phyloP scores from a whole-genome alignment of 2,113 vertebrate genomes.

The Lipophrys pholis region DNA sequence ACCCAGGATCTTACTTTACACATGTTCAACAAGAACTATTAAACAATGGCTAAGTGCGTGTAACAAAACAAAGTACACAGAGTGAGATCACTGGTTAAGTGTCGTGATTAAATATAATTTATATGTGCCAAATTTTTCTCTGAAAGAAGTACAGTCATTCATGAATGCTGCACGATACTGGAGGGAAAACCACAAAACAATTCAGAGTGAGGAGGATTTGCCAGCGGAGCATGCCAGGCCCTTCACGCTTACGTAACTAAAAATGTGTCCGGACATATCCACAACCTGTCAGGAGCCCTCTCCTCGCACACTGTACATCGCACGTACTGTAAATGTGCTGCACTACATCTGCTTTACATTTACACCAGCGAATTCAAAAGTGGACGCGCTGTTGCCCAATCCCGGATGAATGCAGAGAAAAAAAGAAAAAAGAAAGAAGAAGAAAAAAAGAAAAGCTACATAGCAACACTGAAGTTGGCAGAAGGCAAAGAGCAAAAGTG shows the following conservation, averaged over 20 bases:
- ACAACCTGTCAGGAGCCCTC: slow-evolving; percentile 50
- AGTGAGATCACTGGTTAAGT: neutral
- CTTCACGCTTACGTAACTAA: slow-evolving; percentile 62
- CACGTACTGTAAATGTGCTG: slow-evolving; percentile 28
- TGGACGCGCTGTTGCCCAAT: slow-evolving; percentile 26
- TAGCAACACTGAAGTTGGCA: neutral
- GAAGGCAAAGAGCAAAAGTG: neutral
- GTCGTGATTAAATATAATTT: no score
- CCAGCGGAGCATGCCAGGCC: slow-evolving; percentile 36
- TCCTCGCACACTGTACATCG: slow-evolving; percentile 20
- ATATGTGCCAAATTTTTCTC: no score
- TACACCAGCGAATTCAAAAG: slow-evolving; percentile 8
- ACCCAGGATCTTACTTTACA: slow-evolving; percentile 18
- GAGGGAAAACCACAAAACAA: no score
- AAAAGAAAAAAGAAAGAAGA: neutral
- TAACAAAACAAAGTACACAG: neutral
- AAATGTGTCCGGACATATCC: slow-evolving; percentile 77
- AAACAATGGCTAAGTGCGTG: neutral
- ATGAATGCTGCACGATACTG: no score
- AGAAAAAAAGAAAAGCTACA: neutral
- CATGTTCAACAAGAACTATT: neutral
- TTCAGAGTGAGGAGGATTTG: slow-evolving; percentile 34
- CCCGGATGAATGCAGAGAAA: no score
- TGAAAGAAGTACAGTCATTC: no score
- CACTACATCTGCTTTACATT: slow-evolving; percentile 64